Conservation (phyloP, 2,888 invertebrate species). For the Dasysyrphus tricinctus region DNA sequence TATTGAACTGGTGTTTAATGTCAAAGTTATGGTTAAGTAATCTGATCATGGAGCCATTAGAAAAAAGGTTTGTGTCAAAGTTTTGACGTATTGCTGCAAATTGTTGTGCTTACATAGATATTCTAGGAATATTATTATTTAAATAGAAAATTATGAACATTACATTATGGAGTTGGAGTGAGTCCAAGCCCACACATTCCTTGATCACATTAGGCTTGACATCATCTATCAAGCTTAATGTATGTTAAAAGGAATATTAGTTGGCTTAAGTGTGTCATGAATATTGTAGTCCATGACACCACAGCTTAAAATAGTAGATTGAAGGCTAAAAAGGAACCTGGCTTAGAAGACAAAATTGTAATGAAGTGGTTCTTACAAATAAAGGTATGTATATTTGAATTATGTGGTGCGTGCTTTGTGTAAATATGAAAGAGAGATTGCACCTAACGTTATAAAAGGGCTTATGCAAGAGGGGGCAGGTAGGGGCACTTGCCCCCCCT, state of each 20-base stretch:
- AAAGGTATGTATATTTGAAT: neutral
- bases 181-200: slow-evolving; percentile 37
- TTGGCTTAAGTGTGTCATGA: slow-evolving; percentile 40
- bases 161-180: neutral
- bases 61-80: slow-evolving; percentile 59
- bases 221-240: slow-evolving; percentile 36
- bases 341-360: too few species aligned
- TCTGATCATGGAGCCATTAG: slow-evolving; percentile 61
- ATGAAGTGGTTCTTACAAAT: neutral
- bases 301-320: neutral
- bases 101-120: slow-evolving; percentile 41
- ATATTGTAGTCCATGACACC: neutral
- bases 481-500: too few species aligned
- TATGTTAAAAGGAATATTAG: slow-evolving; percentile 14
- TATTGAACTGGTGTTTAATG: slow-evolving; percentile 58
- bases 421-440: neutral
- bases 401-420: neutral
- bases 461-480: too few species aligned
- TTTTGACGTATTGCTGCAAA: slow-evolving; percentile 71
- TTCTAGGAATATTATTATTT: slow-evolving; percentile 27
- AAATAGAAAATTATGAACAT: slow-evolving; percentile 21
- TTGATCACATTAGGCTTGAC: slow-evolving; percentile 43
- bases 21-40: slow-evolving; percentile 47
- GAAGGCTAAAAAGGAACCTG: slow-evolving; percentile 2
- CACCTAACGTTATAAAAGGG: too few species aligned